Base-by-base conservation (phyloP, 2,113 vertebrate species). In the Falco punctatus region DNA sequence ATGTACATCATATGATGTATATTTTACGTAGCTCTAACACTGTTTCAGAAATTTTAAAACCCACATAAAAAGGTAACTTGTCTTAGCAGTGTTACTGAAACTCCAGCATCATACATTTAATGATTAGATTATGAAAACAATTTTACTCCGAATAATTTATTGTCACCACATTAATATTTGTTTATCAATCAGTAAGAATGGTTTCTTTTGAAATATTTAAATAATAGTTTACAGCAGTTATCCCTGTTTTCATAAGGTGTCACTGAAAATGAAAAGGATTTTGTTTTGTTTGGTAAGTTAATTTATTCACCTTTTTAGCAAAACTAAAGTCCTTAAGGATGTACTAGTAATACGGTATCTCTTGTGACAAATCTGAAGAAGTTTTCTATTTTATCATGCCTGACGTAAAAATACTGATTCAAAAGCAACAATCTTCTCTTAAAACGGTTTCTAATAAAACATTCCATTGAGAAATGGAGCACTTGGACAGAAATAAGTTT, bases 321-420 rank as follows among this genome's bases (percentile, higher is more conserved):
- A 78, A 96, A 52, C 6, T 6, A 1, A 79, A 87, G 13, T 79
- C 23, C 21, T 74, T 81, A 24, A 57, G 94, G 58, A 61, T 26
- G 27, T 79, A 8, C 57, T 67, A 13, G 67, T 67, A 33, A 42
- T 38, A 38, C 65, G 71, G 32, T 16, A 24, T 74, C 28, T 91
- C 49, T 83, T 4, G 2, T 51, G 80, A n/a, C 81, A 42, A 81
- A 19, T 81, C 59, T 58, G 38, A 73, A 59, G 27, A 49, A 57
- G 20, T 52, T 89, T 91, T 85, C 44, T 85, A 1, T 87, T 74
- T 84, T 79, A 59, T 79, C 32, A 18, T 35, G 13, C 57, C 40
- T 87, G 73, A 87, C 75, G 77, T 77, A 81, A 89, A 95, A 94
- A 71, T 87, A 91, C 21, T 77, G 91, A 88, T 94, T 95, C 48